Base-by-base conservation (phyloP, 2,888 invertebrate species). In the Liopterus haemorrhoidalis region DNA sequence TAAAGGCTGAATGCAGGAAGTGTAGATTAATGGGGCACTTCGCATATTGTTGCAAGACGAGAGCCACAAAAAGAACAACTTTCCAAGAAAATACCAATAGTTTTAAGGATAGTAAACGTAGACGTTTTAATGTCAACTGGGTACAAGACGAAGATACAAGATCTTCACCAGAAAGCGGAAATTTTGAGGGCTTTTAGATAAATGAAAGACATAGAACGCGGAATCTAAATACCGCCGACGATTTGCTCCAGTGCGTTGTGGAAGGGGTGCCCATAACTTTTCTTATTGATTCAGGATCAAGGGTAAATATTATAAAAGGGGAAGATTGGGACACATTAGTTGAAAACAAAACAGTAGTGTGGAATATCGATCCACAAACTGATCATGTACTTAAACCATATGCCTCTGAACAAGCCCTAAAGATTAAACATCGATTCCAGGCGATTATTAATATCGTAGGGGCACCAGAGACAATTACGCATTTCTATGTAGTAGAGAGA, bases 261-360 rank as follows among this genome's bases (percentile, higher is more conserved):
- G 54, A 50, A n/a, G 49, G 52, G 24, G 46, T 54, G 11, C 18
- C 22, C 6, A 14, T 54, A 14, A 51, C 39, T 21, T 28, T 53
- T 8, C 37, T 54, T 3, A 55, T 55, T 31, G 53, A 54, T 30
- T 54, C 51, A 2, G 49, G 55, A 5, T 54, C 47, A 8, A 53
- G 36, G 27, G 51, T 21, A 1, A 55, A 55, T 39, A 51, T 53
- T n/a, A 40, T 55, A 2, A 45, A 22, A n/a, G 48, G 45, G 8
- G 19, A 28, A 19, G 54, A 54, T 31, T 55, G 54, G 52, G 32
- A 48, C 4, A 25, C 16, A 14, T 24, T 53, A 20, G 19, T 14
- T 19, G 11, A 41, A 24, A 28, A 45, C 12, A 33, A 38, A n/a
- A 50, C 48, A 12, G 31, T 25, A 28, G 33, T 55, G 38, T 52